Percentiles rank a stretch among this genome's conserved stretches.
Evolutionary conservation across 2,113 vertebrate species (phyloP).

Genomic region (Mesitornis unicolor): DNA sequence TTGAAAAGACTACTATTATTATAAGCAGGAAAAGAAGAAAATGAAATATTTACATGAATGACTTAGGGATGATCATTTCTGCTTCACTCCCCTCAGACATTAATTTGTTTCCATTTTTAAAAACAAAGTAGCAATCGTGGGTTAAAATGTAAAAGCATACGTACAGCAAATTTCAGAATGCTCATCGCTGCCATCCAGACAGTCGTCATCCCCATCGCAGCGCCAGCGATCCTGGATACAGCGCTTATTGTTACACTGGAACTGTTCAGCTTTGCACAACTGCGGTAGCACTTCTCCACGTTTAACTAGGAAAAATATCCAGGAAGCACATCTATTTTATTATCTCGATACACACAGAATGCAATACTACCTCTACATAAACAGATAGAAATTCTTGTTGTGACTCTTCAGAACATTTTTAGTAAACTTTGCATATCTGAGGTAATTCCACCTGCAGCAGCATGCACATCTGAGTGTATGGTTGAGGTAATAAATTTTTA

Average conservation of each 20-base stretch:
- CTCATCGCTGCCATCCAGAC: slow-evolving; percentile 93
- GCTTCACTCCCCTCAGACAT: background rate
- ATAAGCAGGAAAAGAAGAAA: background rate
- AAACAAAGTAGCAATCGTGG: fast-evolving
- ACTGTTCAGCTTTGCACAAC: slow-evolving; percentile 85
- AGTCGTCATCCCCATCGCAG: slow-evolving; percentile 96
- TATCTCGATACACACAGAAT: background rate
- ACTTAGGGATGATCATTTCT: background rate
- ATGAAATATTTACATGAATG: background rate
- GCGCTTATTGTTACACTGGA: slow-evolving; percentile 89
- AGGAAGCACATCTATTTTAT: background rate
- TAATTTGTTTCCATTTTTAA: background rate
- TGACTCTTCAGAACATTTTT: background rate
- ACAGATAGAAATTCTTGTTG: background rate
- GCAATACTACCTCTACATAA: background rate
- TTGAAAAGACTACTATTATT: fast-evolving
- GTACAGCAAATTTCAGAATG: slow-evolving; percentile 85
- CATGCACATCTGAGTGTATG: background rate
- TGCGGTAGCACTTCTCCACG: slow-evolving; percentile 71
- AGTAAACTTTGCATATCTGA: background rate
- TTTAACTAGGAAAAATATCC: slow-evolving; percentile 67
- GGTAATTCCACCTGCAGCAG: background rate
- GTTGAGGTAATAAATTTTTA: background rate
- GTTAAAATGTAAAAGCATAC: slow-evolving; percentile 5
- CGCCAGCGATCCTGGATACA: slow-evolving; percentile 90